phyloP scores from a whole-genome alignment of 2,797 vertebrate species.

The Clarias laeviceps region DNA sequence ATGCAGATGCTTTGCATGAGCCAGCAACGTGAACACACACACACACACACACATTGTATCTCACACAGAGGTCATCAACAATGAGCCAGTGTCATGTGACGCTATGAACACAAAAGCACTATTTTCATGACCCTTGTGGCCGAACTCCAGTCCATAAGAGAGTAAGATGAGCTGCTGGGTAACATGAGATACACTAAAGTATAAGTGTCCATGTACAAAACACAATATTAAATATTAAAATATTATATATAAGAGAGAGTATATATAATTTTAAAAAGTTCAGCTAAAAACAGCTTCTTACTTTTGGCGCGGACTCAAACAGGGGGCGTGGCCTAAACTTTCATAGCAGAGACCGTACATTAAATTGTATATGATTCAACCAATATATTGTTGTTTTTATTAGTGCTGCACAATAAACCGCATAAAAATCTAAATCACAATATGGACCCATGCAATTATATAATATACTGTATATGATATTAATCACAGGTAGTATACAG shows the following conservation, averaged over 20 bases:
- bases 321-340: background rate
- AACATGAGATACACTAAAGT: background rate
- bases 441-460: no score
- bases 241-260: no score
- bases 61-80: conserved; percentile 13
- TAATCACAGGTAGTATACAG: no score
- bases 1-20: conserved; percentile 13
- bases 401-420: no score
- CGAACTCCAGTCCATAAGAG: background rate
- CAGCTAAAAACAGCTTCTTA: background rate
- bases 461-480: no score
- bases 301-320: background rate
- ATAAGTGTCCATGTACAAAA: background rate
- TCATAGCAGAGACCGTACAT: background rate
- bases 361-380: background rate
- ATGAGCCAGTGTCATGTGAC: conserved; percentile 31
- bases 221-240: background rate
- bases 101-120: conserved; percentile 5
- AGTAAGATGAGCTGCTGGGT: conserved; percentile 17
- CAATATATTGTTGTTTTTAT: background rate
- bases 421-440: no score
- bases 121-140: background rate
- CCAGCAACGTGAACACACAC: conserved; percentile 1
- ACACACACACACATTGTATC: background rate
- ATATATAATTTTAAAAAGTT: no score